phyloP scores from a whole-genome alignment of 2,797 vertebrate genomes.

The Tragelaphus eurycerus region DNA sequence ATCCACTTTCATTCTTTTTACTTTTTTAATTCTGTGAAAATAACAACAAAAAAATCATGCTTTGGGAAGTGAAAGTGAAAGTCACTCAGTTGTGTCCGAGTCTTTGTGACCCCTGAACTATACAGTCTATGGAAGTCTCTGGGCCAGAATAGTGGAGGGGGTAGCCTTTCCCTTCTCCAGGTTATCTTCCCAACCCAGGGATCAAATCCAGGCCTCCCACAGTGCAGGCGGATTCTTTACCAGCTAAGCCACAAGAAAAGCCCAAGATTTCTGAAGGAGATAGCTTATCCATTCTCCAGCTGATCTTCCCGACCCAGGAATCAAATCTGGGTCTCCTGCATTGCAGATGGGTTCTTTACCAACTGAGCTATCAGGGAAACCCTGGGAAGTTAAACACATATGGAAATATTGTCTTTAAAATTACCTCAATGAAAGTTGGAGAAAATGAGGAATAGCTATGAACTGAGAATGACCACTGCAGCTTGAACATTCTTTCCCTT shows the following conservation, averaged over 20 bases:
- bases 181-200: neutral
- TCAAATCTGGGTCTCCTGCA: neutral
- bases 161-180: neutral
- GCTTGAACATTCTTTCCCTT: neutral
- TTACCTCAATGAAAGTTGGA: neutral
- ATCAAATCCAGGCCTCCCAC: neutral
- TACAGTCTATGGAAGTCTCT: neutral
- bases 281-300: neutral
- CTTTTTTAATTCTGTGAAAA: slow-evolving; percentile 30
- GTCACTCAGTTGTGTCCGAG: neutral
- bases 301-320: neutral
- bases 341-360: neutral
- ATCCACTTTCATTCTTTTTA: neutral
- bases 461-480: neutral
- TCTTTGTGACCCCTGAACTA: neutral
- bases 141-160: neutral
- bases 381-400: neutral
- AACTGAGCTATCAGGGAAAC: neutral
- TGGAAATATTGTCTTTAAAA: neutral
- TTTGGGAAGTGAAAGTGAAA: neutral
- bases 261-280: neutral
- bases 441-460: neutral
- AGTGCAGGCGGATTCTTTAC: neutral
- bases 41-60: neutral
- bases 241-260: neutral